phyloP scores from a whole-genome alignment of 2,797 vertebrate species.

The Tadarida brasiliensis region DNA sequence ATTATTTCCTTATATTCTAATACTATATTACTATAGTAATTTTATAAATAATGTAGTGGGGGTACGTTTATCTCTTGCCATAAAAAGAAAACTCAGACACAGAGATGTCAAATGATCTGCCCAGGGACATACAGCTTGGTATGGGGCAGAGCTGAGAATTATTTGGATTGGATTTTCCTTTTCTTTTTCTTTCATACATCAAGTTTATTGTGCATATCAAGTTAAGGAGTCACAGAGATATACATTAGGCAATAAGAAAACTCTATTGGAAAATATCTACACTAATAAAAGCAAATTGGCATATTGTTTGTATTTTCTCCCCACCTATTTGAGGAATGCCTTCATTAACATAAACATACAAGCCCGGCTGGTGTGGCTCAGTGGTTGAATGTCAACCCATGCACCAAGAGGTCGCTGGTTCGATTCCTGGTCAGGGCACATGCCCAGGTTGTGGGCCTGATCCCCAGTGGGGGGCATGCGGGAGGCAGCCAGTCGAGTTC shows the following conservation, averaged over 20 bases:
- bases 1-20: neutral
- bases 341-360: neutral
- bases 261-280: neutral
- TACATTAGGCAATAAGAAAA: neutral
- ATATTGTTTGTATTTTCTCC: neutral
- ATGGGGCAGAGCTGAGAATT: neutral
- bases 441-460: too few species aligned
- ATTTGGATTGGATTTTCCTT: neutral
- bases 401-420: too few species aligned
- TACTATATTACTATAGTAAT: neutral
- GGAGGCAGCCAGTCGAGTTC: too few species aligned
- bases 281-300: neutral
- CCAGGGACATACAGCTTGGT: neutral
- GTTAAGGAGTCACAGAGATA: neutral
- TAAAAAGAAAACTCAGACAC: neutral
- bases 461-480: too few species aligned
- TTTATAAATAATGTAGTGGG: neutral
- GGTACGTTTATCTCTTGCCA: neutral
- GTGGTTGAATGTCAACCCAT: too few species aligned
- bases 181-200: neutral
- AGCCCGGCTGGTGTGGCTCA: too few species aligned
- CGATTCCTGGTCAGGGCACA: too few species aligned
- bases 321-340: neutral
- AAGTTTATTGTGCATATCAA: neutral
- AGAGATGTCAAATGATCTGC: neutral